Evolutionary conservation across 2,113 vertebrate genomes (phyloP), one percentile per base, ranked within the genome.

Genomic region (Vulpes vulpes): DNA sequence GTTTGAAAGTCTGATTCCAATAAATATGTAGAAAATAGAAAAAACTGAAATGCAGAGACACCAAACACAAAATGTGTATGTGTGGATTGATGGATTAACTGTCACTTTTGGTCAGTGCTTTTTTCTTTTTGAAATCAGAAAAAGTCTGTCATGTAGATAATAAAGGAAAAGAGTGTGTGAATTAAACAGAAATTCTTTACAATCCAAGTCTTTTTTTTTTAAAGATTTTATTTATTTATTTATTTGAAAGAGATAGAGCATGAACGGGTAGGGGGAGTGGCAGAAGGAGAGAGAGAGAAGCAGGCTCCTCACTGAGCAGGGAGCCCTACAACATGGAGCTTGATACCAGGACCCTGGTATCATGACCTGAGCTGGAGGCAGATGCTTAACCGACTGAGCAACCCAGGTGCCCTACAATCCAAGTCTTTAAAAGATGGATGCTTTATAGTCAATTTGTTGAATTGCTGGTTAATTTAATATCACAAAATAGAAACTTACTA

Each of bases 381-480:
- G 43, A 43, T 43, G 43, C 43, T 43, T 43, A 43, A 43, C 43
- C 7, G 4, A 8, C 7, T 43, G 43, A 43, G 43, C 43, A 43
- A 43, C 43, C 43, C 43, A 43, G 43, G 43, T 43, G 43, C 43
- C 43, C 43, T 79, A 59, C 35, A 85, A n/a, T 89, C 11, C 49
- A 89, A 35, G 65, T 89, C 5, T 79, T 84, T 85, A 62, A 92
- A 89, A 64, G 55, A 27, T 35, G 51, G 81, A 53, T 43, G 20
- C 35, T 59, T 53, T 53, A 59, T 53, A 59, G 81, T 80, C 49
- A 64, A 3, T 94, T 92, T 74, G 49, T 38, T 67, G 25, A 96
- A 89, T 85, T 51, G n/a, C 23, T 79, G 51, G 51, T 60, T 69
- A 94, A 65, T 91, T 94, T 96, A 85, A 64, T 74, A 89, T 89